phyloP scores from a whole-genome alignment of 2,797 vertebrate genomes.

The Chelonia mydas region DNA sequence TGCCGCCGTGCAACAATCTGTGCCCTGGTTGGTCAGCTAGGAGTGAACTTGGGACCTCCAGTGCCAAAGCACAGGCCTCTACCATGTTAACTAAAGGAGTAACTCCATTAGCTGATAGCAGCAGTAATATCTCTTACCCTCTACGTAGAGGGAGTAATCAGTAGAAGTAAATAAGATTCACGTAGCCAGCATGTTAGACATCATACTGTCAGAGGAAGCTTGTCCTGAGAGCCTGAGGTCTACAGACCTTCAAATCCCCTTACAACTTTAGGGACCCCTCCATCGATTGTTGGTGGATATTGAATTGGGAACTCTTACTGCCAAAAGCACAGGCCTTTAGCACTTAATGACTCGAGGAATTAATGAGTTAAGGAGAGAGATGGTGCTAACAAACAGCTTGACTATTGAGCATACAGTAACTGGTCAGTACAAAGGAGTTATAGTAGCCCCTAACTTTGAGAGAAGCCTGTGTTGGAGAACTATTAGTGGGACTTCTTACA shows the following conservation, averaged over 20 bases:
- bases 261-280: background rate
- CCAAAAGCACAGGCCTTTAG: background rate
- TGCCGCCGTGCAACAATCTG: background rate
- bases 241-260: background rate
- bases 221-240: background rate
- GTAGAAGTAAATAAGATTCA: background rate
- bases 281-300: fast-evolving
- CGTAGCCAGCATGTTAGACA: background rate
- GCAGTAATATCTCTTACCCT: too few species aligned
- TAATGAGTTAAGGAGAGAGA: fast-evolving
- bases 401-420: background rate
- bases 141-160: background rate
- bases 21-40: fast-evolving
- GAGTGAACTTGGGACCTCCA: background rate
- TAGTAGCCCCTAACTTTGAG: background rate
- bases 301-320: background rate
- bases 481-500: background rate
- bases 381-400: background rate
- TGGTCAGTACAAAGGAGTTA: background rate
- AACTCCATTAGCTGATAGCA: too few species aligned
- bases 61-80: background rate
- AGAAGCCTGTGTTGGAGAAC: background rate
- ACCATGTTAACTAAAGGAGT: background rate
- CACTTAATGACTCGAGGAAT: background rate
- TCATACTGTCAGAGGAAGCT: background rate